Conservation (phyloP, 2,113 vertebrate genomes). For the Orcinus orca region DNA sequence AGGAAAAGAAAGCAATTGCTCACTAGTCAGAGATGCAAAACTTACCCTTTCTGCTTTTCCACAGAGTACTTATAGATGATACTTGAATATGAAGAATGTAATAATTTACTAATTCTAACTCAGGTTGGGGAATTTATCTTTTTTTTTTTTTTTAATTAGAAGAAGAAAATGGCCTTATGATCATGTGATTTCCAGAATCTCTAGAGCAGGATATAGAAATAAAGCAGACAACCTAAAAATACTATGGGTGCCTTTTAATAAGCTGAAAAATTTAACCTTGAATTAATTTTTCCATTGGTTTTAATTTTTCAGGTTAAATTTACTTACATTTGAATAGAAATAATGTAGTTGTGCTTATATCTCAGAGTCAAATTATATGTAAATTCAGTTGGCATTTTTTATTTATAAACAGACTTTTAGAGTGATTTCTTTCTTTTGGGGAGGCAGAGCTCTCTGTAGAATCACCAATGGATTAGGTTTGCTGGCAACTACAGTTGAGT, state of each 20-base stretch:
- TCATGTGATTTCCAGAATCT: conserved; percentile 67
- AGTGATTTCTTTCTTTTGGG: background rate
- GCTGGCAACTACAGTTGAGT: background rate
- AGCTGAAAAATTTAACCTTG: background rate
- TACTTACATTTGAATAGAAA: conserved; percentile 43
- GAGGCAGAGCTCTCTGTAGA: background rate
- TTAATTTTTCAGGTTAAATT: conserved; percentile 28
- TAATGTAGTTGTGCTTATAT: background rate
- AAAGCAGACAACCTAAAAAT: background rate
- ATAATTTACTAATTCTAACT: conserved; percentile 68
- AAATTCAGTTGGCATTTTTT: conserved; percentile 2
- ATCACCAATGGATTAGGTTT: background rate
- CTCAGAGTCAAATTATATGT: background rate
- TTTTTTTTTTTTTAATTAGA: conserved; percentile 22
- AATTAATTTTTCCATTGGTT: conserved; percentile 7
- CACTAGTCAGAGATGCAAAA: conserved; percentile 62
- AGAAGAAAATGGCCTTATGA: conserved; percentile 59
- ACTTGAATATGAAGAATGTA: conserved; percentile 50
- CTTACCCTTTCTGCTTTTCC: conserved; percentile 57
- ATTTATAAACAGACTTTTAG: conserved; percentile 30
- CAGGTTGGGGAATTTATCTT: background rate
- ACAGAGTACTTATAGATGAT: conserved; percentile 50
- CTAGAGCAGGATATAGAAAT: conserved; percentile 58
- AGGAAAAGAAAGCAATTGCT: conserved; percentile 79
- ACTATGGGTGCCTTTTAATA: background rate